A percentile compares a stretch with the other conserved stretches of the same genome.
Evolutionary conservation across 2,888 invertebrate genomes (phyloP).

Genomic region (Leptinotarsa tumamoca): DNA sequence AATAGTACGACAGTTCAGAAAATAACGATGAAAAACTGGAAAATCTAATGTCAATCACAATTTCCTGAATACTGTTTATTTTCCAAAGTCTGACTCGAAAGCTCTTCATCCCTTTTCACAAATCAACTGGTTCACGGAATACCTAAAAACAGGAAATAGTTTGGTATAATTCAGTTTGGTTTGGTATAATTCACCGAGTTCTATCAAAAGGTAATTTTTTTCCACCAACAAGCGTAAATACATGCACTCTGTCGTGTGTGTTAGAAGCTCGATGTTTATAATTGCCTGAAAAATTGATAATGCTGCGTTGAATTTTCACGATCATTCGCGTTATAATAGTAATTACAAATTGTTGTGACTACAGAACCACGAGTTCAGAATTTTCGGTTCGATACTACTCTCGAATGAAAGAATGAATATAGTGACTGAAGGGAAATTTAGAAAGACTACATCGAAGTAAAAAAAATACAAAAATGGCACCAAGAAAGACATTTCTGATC

Average conservation of each 20-base stretch:
- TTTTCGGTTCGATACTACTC: too few relatives aligned
- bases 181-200: neutral
- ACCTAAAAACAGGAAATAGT: neutral
- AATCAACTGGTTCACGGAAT: neutral
- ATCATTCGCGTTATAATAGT: conserved; percentile 25
- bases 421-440: too few relatives aligned
- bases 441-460: too few relatives aligned
- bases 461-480: too few relatives aligned
- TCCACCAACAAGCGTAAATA: neutral
- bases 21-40: too few relatives aligned
- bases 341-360: conserved; percentile 20
- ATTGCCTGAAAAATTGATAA: conserved; percentile 33
- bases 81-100: too few relatives aligned
- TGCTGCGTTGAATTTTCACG: conserved; percentile 20
- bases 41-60: too few relatives aligned
- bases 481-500: too few relatives aligned
- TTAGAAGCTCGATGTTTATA: conserved; percentile 19
- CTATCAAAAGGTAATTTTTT: neutral
- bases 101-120: neutral
- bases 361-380: conserved; percentile 12
- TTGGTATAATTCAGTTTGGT: too few relatives aligned
- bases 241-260: conserved; percentile 24
- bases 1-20: too few relatives aligned
- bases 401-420: too few relatives aligned
- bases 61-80: too few relatives aligned